Base-by-base conservation (phyloP, 37 sponge, comb jelly and placozoan genomes). In the Aplysina aerophoba region DNA sequence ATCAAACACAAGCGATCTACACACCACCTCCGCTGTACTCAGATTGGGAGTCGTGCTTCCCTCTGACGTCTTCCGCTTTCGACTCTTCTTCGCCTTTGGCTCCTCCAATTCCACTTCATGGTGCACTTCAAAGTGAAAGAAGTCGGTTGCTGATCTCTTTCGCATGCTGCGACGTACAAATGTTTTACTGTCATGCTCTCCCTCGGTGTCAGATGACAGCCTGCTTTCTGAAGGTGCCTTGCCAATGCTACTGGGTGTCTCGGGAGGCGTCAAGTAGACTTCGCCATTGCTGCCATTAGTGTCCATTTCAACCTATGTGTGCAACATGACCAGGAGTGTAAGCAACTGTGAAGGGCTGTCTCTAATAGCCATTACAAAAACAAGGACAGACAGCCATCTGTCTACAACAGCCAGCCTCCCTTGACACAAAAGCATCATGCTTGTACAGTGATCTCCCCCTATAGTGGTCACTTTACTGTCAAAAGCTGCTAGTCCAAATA, bases 81-180 rank as follows among this genome's bases (percentile, higher is more conserved):
- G 0, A 0, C 4, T 39, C 37, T 68, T 77, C 60, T n/a, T 33
- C 53, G 53, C 0, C 2, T 67, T 53, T 68, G 53, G 31, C 21
- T 17, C 24, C 57, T 34, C 39, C 56, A 38, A 37, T 13, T 78
- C 79, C 53, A 55, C 25, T 1, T 37, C 16, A 27, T 25, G 36
- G 0, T 15, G 79, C 2, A 25, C 12, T 40, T 31, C 55, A 27
- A 44, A 25, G 36, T 33, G 25, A 54, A 87, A 92, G 53, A 92
- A 92, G 24, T 83, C 58, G 12, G 93, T 83, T 38, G 57, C 33
- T 41, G 80, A 86, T 58, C 82, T 66, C 15, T 36, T 27, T 36
- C 93, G 66, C 0, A 87, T 69, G 60, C 93, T 89, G 75, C 83
- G 86, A 27, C 93, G 80, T 27, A 77, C 55, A 59, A 59, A 85